phyloP scores from a whole-genome alignment of 2,113 vertebrate species.

The Athene noctua region DNA sequence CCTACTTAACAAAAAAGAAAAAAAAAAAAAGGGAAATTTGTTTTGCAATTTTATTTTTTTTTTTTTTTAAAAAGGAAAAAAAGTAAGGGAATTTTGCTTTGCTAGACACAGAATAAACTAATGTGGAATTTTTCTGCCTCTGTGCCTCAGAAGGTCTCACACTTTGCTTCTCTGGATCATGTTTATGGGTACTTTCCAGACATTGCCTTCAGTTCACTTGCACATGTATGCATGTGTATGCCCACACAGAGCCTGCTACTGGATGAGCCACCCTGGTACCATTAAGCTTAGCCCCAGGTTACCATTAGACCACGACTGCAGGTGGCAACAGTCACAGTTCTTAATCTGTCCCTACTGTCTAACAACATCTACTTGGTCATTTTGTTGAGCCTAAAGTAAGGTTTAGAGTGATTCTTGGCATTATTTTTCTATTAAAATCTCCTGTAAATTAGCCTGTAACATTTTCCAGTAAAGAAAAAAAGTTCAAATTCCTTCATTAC shows the following conservation, averaged over 20 bases:
- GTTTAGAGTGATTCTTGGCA: not conserved
- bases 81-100: not conserved
- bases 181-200: not conserved
- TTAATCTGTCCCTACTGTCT: not conserved
- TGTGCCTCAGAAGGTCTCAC: not conserved
- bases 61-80: too few species aligned
- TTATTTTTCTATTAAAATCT: not conserved
- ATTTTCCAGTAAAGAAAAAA: not conserved
- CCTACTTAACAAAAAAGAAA: not conserved
- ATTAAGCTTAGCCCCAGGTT: not conserved
- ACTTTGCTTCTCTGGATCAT: not conserved
- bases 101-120: not conserved
- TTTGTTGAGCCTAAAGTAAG: not conserved
- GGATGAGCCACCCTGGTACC: not conserved
- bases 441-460: not conserved
- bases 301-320: not conserved
- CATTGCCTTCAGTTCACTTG: not conserved
- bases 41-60: not conserved
- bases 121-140: not conserved
- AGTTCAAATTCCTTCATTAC: not conserved
- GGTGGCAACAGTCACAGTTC: not conserved
- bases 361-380: not conserved
- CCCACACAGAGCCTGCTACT: not conserved
- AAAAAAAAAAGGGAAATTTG: not conserved
- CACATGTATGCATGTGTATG: rapidly evolving